These are phyloP conservation scores for Oophaga pumilio DNA, from an alignment of 2,113 vertebrate genomes.

Conservation along the genomic window DNA sequence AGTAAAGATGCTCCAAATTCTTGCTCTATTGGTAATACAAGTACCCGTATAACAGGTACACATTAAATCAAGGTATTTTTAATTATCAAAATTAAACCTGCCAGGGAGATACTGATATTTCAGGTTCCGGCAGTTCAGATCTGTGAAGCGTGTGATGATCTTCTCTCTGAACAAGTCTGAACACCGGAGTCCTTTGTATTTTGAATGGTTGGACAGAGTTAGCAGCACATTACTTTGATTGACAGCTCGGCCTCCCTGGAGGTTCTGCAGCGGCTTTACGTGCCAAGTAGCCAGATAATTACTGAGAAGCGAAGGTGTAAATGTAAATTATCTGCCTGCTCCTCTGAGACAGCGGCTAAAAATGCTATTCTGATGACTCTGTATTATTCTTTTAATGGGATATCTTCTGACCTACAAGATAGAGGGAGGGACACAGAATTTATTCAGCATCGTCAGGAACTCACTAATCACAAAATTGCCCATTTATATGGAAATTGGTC, in stretches of 20 bases:
- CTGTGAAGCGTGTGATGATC: not conserved
- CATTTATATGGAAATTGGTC: not conserved
- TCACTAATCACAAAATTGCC: no score
- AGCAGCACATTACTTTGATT: not conserved
- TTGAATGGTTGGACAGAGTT: not conserved
- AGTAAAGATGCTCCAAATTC: not conserved
- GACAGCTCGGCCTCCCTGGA: not conserved
- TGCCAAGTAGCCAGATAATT: not conserved
- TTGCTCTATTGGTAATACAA: not conserved
- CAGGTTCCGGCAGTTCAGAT: not conserved
- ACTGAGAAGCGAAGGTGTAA: conserved; percentile 7
- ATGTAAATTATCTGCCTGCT: not conserved
- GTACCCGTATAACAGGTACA: not conserved
- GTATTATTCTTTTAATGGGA: not conserved
- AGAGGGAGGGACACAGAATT: not conserved
- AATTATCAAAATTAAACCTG: not conserved
- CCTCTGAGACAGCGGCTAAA: conserved; percentile 2
- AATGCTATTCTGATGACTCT: conserved; percentile 16
- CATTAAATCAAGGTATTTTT: not conserved
- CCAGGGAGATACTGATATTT: not conserved
- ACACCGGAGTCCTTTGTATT: not conserved
- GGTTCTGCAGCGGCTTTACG: conserved; percentile 6
- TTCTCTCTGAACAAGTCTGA: conserved; percentile 2
- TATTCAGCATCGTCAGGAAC: not conserved
- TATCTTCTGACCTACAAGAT: conserved; percentile 2